These are phyloP conservation scores for Acrobasis consociella DNA, from an alignment of 2,888 invertebrate genomes.

Conservation along the genomic window DNA sequence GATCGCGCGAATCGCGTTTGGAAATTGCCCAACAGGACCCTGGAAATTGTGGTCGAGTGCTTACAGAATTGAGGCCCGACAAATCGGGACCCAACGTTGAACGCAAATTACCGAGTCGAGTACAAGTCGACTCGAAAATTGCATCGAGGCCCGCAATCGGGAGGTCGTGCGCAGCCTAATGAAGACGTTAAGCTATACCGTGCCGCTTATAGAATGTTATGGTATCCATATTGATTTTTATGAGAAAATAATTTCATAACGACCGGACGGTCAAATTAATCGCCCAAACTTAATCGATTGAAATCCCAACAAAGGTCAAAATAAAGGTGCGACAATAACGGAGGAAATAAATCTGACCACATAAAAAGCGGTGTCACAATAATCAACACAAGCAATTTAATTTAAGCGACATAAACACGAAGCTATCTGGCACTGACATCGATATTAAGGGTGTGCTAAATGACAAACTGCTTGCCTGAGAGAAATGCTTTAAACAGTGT, in stretches of 20 bases:
- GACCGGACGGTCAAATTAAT: slow-evolving; percentile 29
- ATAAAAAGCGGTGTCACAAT: slow-evolving; percentile 72
- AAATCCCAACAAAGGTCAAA: slow-evolving; percentile 32
- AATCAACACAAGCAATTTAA: slow-evolving; percentile 77
- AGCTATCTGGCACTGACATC: slow-evolving; percentile 74
- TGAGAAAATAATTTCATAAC: slow-evolving; percentile 69
- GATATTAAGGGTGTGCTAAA: slow-evolving; percentile 78
- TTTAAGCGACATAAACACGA: slow-evolving; percentile 78
- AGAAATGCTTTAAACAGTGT: slow-evolving; percentile 73
- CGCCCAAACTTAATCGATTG: slow-evolving; percentile 17
- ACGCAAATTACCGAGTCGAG: slow-evolving; percentile 71
- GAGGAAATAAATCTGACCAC: slow-evolving; percentile 62
- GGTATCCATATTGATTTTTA: slow-evolving; percentile 77
- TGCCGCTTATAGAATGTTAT: slow-evolving; percentile 66
- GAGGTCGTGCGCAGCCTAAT: slow-evolving; percentile 73
- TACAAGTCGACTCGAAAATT: slow-evolving; percentile 66
- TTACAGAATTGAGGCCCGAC: slow-evolving; percentile 69
- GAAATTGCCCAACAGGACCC: slow-evolving; percentile 70
- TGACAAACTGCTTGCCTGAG: slow-evolving; percentile 73
- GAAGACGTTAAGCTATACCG: slow-evolving; percentile 77
- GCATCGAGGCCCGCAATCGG: slow-evolving; percentile 62
- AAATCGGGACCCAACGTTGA: slow-evolving; percentile 60
- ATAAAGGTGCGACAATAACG: slow-evolving; percentile 42
- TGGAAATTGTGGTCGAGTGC: slow-evolving; percentile 66
- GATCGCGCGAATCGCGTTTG: slow-evolving; percentile 63